Evolutionary conservation across 1,140 invertebrate genomes (phyloP), one percentile per base, ranked within the genome.

Genomic region (Heliconius eleuchia): DNA sequence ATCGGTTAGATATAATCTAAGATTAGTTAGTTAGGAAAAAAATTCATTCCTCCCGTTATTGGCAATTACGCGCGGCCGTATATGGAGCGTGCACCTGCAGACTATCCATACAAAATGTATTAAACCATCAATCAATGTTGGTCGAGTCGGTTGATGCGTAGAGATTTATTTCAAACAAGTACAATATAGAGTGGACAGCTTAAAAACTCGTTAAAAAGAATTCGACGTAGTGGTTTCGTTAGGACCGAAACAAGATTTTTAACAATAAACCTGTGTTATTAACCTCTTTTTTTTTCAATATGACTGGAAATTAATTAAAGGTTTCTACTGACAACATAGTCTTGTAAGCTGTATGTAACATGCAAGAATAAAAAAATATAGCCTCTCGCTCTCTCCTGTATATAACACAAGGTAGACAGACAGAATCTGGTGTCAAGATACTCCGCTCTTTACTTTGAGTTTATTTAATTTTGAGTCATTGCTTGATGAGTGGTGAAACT

Each of bases 41-140:
- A 30, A 66, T 30, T 8, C 3, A 6, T 66, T 66, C 27, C 60
- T 11, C 13, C 50, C 23, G 74, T 75, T 75, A 66, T 27, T 52
- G 23, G 74, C 34, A 66, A 66, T 52, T 75, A 37, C 55, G n/a
- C 34, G 57, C 66, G 27, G 13, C 57, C 74, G 18, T 66, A 37
- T 75, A 75, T n/a, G 74, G 74, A 18, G 74, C 71, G 71, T 66
- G 74, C 74, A 75, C 74, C 55, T 75, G 74, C 55, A 39, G 37
- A 27, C 60, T 39, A 30, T 30, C 60, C 27, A 34, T 55, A 75
- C 55, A 75, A 66, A 34, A 23, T 66, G 23, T 39, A 57, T 74
- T 30, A 66, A 30, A 66, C 18, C 74, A 75, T 60, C 55, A 75
- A 75, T 75, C 74, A 75, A 66, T 27, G 73, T 39, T n/a, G 60